Evolutionary conservation across 2,113 vertebrate species (phyloP).

Genomic region (Ellobius talpinus): DNA sequence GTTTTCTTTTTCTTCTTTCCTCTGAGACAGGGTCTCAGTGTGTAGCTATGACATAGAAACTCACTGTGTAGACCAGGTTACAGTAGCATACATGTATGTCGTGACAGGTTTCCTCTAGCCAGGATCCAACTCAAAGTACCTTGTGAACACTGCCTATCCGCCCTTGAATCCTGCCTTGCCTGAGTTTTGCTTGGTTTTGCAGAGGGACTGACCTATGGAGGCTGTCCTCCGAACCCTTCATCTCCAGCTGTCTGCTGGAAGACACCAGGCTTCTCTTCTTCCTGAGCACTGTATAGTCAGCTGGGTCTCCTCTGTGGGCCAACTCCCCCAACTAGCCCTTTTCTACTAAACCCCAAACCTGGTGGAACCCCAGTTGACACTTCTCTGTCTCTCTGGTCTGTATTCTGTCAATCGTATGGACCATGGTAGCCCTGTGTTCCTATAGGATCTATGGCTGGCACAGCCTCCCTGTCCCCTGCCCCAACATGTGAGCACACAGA

Average conservation of each 20-base stretch:
- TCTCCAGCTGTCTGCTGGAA: background rate
- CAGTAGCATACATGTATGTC: background rate
- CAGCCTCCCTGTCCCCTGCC: fast-evolving
- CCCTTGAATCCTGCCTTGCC: background rate
- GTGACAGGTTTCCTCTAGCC: background rate
- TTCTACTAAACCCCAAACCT: background rate
- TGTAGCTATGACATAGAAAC: background rate
- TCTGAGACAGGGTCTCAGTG: background rate
- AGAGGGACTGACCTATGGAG: background rate
- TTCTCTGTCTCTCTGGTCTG: background rate
- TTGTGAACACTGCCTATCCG: background rate
- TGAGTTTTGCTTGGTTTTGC: fast-evolving
- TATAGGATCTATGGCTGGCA: background rate
- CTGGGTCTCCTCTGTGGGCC: background rate
- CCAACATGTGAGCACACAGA: too few species aligned
- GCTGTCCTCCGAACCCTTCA: too few species aligned
- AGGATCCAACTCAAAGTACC: too few species aligned
- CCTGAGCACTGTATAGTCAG: background rate
- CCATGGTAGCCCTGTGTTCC: background rate
- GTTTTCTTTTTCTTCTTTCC: background rate
- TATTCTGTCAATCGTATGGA: too few species aligned
- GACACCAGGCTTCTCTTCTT: background rate
- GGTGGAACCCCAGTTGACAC: background rate
- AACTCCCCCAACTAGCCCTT: too few species aligned
- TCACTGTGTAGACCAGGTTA: background rate